These are phyloP conservation scores for Apostichopus japonicus DNA, from an alignment of 35 echinoderm and acorn worm genomes.

Conservation along the genomic window DNA sequence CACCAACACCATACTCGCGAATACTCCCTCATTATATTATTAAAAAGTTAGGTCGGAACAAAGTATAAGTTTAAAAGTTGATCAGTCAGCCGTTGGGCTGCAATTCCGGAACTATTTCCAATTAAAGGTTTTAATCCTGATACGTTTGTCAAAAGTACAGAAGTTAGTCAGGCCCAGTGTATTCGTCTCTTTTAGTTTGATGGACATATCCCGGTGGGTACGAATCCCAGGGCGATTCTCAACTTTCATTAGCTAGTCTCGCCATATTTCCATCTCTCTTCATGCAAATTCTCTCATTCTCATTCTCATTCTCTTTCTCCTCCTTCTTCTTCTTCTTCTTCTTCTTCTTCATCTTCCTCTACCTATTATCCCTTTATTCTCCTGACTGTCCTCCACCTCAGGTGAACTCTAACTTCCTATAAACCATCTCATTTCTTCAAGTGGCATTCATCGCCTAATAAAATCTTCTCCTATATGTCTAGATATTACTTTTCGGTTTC, in stretches of 20 bases:
- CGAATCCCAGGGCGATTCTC: neutral
- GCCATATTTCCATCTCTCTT: neutral
- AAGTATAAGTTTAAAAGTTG: too few species aligned
- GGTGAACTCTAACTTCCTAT: conserved; percentile 8
- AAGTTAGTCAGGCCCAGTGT: neutral
- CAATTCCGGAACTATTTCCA: too few species aligned
- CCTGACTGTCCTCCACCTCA: neutral
- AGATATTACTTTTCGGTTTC: neutral
- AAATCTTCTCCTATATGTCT: conserved; percentile 3
- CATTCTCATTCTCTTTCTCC: neutral
- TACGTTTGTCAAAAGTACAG: too few species aligned
- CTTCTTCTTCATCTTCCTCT: neutral
- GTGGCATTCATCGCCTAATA: conserved; percentile 12
- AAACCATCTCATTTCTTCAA: conserved; percentile 12
- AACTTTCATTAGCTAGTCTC: neutral
- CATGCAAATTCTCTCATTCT: neutral
- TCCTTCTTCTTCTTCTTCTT: neutral
- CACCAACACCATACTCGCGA: too few species aligned
- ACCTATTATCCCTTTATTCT: too few species aligned
- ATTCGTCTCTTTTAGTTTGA: neutral
- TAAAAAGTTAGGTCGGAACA: too few species aligned
- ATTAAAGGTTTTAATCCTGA: too few species aligned
- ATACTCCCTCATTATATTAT: too few species aligned
- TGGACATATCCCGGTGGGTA: neutral
- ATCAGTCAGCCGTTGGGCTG: too few species aligned